Percentiles rank a stretch among this genome's conserved stretches.
Evolutionary conservation across 2,113 vertebrate species (phyloP).

Genomic region (Casuarius casuarius): DNA sequence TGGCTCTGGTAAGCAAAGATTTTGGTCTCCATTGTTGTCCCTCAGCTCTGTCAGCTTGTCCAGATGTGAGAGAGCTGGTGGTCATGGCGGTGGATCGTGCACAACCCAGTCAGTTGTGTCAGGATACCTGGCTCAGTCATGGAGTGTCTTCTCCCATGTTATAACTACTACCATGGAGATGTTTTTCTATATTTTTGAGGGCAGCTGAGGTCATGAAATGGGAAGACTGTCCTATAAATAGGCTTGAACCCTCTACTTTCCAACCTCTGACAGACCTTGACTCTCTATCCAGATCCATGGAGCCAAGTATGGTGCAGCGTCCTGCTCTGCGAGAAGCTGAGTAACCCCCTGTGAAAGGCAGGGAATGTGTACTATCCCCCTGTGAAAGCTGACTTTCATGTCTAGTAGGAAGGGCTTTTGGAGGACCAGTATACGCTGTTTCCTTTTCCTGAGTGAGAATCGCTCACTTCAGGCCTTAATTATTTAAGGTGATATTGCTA

Average conservation of each 20-base stretch:
- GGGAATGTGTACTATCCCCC: no score
- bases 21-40: background rate
- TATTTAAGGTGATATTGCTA: conserved; percentile 18
- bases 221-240: background rate
- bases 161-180: background rate
- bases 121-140: background rate
- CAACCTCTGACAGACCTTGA: background rate
- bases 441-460: background rate
- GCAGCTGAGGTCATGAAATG: background rate
- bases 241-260: background rate
- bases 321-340: background rate
- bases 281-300: background rate
- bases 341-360: background rate
- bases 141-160: background rate
- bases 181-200: background rate
- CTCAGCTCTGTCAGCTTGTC: background rate
- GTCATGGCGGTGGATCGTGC: background rate
- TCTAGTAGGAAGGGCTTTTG: background rate
- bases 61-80: background rate
- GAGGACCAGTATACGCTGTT: background rate
- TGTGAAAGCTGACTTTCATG: accelerated
- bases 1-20: background rate
- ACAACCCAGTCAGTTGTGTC: background rate
- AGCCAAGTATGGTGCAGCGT: background rate
- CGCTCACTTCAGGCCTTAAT: background rate